A percentile compares a stretch with the other conserved stretches of the same genome.
Evolutionary conservation across 2,113 vertebrate genomes (phyloP).

Genomic region (Psittacula cyanocephala): DNA sequence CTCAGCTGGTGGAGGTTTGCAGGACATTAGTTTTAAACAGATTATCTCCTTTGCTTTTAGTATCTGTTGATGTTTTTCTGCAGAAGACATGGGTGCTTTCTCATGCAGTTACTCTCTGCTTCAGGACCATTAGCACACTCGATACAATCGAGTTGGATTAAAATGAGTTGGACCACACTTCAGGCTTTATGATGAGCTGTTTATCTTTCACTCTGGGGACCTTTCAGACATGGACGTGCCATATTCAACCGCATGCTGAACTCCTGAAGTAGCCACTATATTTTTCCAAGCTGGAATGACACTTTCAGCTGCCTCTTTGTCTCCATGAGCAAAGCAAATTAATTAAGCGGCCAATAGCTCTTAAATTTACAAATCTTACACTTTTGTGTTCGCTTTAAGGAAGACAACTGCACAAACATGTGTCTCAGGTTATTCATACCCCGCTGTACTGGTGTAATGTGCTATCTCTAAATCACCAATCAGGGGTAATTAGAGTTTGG

Average conservation of each 20-base stretch:
- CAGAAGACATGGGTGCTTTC: not conserved
- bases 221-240: not conserved
- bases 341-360: not conserved
- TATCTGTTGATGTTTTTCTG: not conserved
- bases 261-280: not conserved
- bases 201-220: not conserved
- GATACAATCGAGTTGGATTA: no score
- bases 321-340: not conserved
- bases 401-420: not conserved
- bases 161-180: not conserved
- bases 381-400: not conserved
- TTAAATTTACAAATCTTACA: not conserved
- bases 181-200: not conserved
- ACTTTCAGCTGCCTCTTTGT: not conserved
- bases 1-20: not conserved
- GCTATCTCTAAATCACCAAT: not conserved
- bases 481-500: not conserved
- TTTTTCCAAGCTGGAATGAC: not conserved
- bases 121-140: not conserved
- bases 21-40: not conserved
- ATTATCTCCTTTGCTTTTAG: not conserved
- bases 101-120: not conserved
- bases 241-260: not conserved
- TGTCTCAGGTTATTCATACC: not conserved
- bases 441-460: accelerated